phyloP scores from a whole-genome alignment of 2,113 vertebrate species.

The Tenrec ecaudatus region DNA sequence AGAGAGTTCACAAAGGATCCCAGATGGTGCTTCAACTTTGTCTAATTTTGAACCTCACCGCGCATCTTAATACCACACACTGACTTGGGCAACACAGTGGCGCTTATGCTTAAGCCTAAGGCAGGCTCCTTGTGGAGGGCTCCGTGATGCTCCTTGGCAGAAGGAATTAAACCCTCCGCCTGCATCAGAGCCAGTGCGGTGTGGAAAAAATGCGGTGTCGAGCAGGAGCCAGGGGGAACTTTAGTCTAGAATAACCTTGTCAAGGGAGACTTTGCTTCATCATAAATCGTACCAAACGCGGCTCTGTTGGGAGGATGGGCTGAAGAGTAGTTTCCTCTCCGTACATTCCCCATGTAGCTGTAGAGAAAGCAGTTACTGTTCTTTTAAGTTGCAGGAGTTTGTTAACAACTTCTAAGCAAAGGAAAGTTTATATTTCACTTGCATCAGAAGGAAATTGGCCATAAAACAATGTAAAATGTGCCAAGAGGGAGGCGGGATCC shows the following conservation, averaged over 20 bases:
- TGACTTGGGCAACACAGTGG: conserved; percentile 44
- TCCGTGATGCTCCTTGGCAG: background rate
- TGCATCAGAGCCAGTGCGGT: conserved; percentile 20
- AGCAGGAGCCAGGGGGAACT: conserved; percentile 69
- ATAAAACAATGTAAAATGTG: conserved; percentile 56
- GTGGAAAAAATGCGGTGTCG: conserved; percentile 46
- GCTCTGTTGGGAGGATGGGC: background rate
- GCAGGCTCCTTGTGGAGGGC: conserved; percentile 2
- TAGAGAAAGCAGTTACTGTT: conserved; percentile 58
- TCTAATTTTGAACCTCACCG: conserved; percentile 66
- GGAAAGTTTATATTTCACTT: conserved; percentile 51
- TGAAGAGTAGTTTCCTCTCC: background rate
- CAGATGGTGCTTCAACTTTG: conserved; percentile 53
- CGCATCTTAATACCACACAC: conserved; percentile 49
- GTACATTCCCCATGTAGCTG: conserved; percentile 25
- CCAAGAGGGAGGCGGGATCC: conserved; percentile 43
- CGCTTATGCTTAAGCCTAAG: conserved; percentile 28
- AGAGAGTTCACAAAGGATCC: conserved; percentile 43
- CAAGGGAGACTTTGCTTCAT: conserved; percentile 44
- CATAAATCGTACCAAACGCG: background rate
- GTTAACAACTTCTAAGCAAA: conserved; percentile 67
- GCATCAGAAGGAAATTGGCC: conserved; percentile 66
- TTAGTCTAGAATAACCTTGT: conserved; percentile 78
- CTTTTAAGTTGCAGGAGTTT: conserved; percentile 62
- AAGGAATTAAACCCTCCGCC: conserved; percentile 54